These are phyloP conservation scores for Dryobota labecula DNA, from an alignment of 2,888 invertebrate genomes.

Conservation along the genomic window DNA sequence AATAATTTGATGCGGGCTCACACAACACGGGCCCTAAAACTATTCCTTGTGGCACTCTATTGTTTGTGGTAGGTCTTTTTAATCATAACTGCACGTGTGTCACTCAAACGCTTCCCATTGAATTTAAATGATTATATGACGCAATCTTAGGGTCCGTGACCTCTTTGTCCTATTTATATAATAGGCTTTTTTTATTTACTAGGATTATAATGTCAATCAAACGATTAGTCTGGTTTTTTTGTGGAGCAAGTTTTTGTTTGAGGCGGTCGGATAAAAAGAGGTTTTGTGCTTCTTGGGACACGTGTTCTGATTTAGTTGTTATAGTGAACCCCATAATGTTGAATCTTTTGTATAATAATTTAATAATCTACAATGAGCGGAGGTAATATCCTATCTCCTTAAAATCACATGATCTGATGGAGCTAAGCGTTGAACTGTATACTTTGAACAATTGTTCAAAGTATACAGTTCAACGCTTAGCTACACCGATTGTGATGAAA, in stretches of 20 bases:
- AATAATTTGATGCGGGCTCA: not conserved
- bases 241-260: slow-evolving; percentile 46
- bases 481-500: no score
- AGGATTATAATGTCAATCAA: slow-evolving; percentile 65
- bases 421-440: no score
- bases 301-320: slow-evolving; percentile 51
- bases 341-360: not conserved
- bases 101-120: slow-evolving; percentile 53
- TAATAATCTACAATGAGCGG: not conserved
- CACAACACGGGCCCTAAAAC: slow-evolving; percentile 26
- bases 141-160: slow-evolving; percentile 58
- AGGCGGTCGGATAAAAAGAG: slow-evolving; percentile 42
- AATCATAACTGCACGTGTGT: slow-evolving; percentile 62
- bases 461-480: not conserved
- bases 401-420: not conserved
- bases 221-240: slow-evolving; percentile 60
- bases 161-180: slow-evolving; percentile 63
- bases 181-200: slow-evolving; percentile 56
- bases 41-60: slow-evolving; percentile 52
- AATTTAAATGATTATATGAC: slow-evolving; percentile 63
- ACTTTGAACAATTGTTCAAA: not conserved
- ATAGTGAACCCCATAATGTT: slow-evolving; percentile 1
- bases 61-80: slow-evolving; percentile 59
- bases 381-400: not conserved
- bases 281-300: slow-evolving; percentile 44